A percentile compares a stretch with the other conserved stretches of the same genome.
Evolutionary conservation across 2,888 invertebrate genomes (phyloP).

Genomic region (Pachycephus smyrnensis): DNA sequence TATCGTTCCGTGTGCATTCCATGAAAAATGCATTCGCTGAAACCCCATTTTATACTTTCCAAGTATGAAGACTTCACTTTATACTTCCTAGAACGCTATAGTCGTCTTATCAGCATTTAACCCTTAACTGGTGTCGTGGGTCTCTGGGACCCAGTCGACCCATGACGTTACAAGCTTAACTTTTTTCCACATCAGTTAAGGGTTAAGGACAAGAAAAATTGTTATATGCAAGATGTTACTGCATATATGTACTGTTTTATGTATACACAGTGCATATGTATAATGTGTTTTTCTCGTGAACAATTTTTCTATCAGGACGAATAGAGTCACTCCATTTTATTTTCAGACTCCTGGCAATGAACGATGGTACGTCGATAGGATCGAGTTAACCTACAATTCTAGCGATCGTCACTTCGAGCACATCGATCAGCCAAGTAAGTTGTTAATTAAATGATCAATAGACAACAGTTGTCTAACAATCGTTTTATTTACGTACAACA

Average conservation of each 20-base stretch:
- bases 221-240: not conserved
- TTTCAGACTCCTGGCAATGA: constrained; percentile 88
- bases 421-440: constrained; percentile 67
- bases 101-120: not conserved
- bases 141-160: no score
- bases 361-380: constrained; percentile 86
- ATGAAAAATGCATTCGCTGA: not conserved
- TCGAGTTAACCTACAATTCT: constrained; percentile 81
- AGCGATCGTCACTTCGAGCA: constrained; percentile 69
- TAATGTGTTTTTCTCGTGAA: not conserved
- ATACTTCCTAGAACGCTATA: no score
- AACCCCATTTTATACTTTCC: not conserved
- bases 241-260: not conserved
- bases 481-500: not conserved
- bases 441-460: not conserved
- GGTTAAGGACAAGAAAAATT: no score
- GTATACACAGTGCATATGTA: not conserved
- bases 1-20: not conserved
- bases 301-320: not conserved
- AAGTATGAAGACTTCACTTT: no score
- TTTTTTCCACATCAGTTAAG: no score
- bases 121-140: no score
- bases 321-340: not conserved
- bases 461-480: not conserved
- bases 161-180: no score